These are phyloP conservation scores for Helicoverpa zea DNA, from an alignment of 1,140 invertebrate species.

Conservation along the genomic window DNA sequence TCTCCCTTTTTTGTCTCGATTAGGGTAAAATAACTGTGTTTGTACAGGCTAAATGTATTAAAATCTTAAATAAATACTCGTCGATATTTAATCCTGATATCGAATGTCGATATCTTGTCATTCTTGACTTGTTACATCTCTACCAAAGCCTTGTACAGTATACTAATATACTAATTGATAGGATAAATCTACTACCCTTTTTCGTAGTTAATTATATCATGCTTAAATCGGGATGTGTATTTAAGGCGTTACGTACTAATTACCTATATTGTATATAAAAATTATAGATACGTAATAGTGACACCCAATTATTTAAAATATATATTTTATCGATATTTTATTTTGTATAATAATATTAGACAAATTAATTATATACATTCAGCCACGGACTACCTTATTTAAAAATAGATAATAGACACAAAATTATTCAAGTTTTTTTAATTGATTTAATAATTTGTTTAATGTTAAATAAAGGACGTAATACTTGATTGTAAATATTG, in stretches of 20 bases:
- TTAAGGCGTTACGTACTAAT: constrained; percentile 9
- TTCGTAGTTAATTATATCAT: not conserved
- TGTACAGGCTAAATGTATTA: too few species aligned
- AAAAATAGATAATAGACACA: not conserved
- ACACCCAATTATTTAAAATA: not conserved
- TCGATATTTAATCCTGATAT: too few species aligned
- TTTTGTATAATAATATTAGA: too few species aligned
- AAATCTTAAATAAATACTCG: too few species aligned
- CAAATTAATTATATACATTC: too few species aligned
- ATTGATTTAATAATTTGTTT: not conserved
- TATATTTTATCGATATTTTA: not conserved
- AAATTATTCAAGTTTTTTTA: too few species aligned
- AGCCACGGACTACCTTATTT: not conserved
- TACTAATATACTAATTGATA: not conserved
- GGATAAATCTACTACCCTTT: not conserved
- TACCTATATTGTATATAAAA: constrained; percentile 38
- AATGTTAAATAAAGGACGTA: not conserved
- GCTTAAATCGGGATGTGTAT: constrained; percentile 7
- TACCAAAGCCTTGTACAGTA: constrained; percentile 2
- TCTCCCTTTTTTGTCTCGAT: too few species aligned
- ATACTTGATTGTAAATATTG: constrained; percentile 29
- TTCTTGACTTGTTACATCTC: not conserved
- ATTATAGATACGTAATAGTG: constrained; percentile 35
- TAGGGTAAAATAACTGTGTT: too few species aligned
- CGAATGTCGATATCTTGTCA: not conserved